Base-by-base conservation (phyloP, 2,113 vertebrate genomes). In the Thunnus thynnus region DNA sequence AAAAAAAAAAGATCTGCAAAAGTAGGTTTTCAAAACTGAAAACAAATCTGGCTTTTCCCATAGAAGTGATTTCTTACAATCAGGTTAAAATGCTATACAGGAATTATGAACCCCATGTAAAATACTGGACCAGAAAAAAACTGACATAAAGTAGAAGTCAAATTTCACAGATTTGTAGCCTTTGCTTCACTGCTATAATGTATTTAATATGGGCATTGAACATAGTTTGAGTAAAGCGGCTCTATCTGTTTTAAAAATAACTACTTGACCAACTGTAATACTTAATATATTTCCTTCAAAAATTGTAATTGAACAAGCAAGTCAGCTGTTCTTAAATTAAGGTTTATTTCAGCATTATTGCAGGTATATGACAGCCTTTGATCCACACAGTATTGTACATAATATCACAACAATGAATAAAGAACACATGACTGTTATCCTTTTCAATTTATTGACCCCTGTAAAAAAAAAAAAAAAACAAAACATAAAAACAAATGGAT, bases 401-500 rank as follows among this genome's bases (percentile, higher is more conserved):
- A 87, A 54, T 60, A 41, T 78, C 41, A 71, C 67, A 73, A 55
- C 58, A 84, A 72, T 58, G n/a, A 89, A 85, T 84, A 86, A 92
- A 87, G 13, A 77, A 76, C 52, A 83, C 60, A 56, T 72, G 57
- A 72, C 20, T 18, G 77, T 76, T 87, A 14, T 55, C 56, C 13
- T 63, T 47, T 52, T 68, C 6, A 4, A 17, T 84, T 91, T 84
- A 85, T 84, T 88, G 30, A 78, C 18, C 27, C 80, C 69, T 80
- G 71, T 89, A 82, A 70, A 75, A 80, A 68, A 72, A 88, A 82
- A 61, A 64, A 11, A 82, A 85, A 67, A 64, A 11, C 78, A 85
- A 67, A 7, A 41, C 36, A 41, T 27, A 83, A 72, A 73, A 62
- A 83, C 47, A 56, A 8, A 75, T 20, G 10, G 47, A 81, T 72